Evolutionary conservation across 2,888 invertebrate genomes (phyloP).

Genomic region (Mythimna impura): DNA sequence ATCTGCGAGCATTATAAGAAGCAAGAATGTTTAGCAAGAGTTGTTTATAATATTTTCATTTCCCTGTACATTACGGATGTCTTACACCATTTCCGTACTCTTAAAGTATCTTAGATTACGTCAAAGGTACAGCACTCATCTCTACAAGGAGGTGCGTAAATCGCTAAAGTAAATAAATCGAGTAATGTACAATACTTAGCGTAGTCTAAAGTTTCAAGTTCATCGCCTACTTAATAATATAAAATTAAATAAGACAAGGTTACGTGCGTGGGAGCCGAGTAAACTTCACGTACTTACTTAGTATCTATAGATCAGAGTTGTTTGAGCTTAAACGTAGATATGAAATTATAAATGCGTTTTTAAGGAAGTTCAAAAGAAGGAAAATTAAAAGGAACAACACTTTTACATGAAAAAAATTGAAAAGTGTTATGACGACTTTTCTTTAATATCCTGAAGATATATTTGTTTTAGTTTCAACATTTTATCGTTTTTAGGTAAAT

Average conservation of each 20-base stretch:
- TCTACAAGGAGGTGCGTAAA: conserved; percentile 35
- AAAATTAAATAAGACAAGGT: conserved; percentile 58
- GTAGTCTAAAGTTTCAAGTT: conserved; percentile 54
- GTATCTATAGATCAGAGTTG: conserved; percentile 15
- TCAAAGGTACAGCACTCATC: conserved; percentile 43
- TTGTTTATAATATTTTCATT: neutral
- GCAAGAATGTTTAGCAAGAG: neutral
- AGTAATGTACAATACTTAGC: conserved; percentile 43
- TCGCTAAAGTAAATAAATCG: conserved; percentile 48
- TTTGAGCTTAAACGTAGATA: neutral
- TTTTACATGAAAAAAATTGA: neutral
- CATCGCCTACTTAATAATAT: conserved; percentile 63
- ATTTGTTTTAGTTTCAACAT: too few species aligned
- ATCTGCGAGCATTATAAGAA: neutral
- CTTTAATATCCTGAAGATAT: too few species aligned
- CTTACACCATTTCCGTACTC: conserved; percentile 32
- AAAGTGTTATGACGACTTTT: neutral
- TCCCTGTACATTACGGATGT: neutral
- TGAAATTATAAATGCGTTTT: neutral
- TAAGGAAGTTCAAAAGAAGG: neutral
- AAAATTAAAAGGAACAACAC: neutral
- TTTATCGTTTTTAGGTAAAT: neutral
- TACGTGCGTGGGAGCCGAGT: conserved; percentile 44
- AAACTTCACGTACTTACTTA: conserved; percentile 42
- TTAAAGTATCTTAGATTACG: conserved; percentile 32